Percentiles rank a stretch among this genome's conserved stretches.
phyloP scores from a whole-genome alignment of 2,797 vertebrate genomes.

The Siniperca obscura region DNA sequence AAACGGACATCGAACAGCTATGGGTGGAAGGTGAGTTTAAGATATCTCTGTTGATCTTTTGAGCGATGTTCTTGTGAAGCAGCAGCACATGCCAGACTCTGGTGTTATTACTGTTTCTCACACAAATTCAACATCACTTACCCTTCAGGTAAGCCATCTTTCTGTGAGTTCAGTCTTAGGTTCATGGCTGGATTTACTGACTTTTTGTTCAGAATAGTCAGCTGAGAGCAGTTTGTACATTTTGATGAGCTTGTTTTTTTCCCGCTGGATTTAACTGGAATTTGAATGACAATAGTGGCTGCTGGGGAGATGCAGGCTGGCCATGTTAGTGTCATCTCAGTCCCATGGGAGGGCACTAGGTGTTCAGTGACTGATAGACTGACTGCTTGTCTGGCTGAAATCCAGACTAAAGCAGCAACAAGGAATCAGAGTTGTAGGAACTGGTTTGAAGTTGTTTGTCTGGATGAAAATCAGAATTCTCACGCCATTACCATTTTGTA shows the following conservation, averaged over 20 bases:
- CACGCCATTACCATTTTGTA: background rate
- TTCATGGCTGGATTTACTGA: background rate
- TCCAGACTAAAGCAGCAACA: constrained; percentile 18
- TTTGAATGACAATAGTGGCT: constrained; percentile 55
- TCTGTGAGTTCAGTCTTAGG: background rate
- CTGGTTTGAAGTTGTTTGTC: constrained; percentile 16
- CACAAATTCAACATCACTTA: background rate
- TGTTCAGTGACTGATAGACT: constrained; percentile 56
- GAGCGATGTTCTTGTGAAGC: constrained; percentile 1
- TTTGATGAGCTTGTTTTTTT: constrained; percentile 1
- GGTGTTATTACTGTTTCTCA: background rate
- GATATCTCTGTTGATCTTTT: background rate
- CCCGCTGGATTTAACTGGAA: constrained; percentile 12
- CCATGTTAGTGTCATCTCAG: constrained; percentile 60
- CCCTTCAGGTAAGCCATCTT: background rate
- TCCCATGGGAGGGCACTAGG: constrained; percentile 64
- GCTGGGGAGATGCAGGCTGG: constrained; percentile 45
- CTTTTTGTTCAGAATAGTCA: background rate
- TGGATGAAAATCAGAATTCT: constrained; percentile 3
- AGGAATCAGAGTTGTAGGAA: background rate
- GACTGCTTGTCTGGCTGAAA: constrained; percentile 37
- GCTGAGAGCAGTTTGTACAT: background rate
- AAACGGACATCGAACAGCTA: constrained; percentile 97
- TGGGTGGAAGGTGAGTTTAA: constrained; percentile 97
- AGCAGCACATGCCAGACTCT: background rate